Percentiles rank a stretch among this genome's conserved stretches.
Evolutionary conservation across 2,888 invertebrate species (phyloP).

Genomic region (Vanessa cardui): DNA sequence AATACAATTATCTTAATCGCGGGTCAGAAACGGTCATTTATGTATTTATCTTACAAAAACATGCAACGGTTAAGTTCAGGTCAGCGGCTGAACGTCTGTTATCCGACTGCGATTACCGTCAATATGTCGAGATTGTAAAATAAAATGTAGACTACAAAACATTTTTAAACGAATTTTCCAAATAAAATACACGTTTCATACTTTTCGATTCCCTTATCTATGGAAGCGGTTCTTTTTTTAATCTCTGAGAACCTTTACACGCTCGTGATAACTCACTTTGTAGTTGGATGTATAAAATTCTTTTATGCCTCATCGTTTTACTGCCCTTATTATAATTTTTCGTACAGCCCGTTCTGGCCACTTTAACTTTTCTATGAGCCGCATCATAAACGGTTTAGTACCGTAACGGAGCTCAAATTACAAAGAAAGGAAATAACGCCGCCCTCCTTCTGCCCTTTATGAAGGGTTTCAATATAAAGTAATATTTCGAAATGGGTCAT

Average conservation of each 20-base stretch:
- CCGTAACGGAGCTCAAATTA: slow-evolving; percentile 76
- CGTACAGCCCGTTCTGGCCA: slow-evolving; percentile 59
- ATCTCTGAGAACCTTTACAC: slow-evolving; percentile 5
- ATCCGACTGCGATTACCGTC: slow-evolving; percentile 29
- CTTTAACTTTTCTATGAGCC: slow-evolving; percentile 74
- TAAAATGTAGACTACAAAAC: slow-evolving; percentile 18
- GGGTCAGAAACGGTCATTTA: background rate
- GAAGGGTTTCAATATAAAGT: slow-evolving; percentile 72
- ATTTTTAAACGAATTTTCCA: slow-evolving; percentile 24
- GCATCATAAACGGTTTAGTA: slow-evolving; percentile 78
- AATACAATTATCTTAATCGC: background rate
- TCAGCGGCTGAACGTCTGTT: slow-evolving; percentile 26
- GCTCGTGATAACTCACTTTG: slow-evolving; percentile 24
- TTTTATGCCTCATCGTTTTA: slow-evolving; percentile 36
- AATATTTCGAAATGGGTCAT: slow-evolving; percentile 70
- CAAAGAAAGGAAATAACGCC: slow-evolving; percentile 71
- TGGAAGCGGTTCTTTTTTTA: slow-evolving; percentile 1
- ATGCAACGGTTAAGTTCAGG: slow-evolving; percentile 16
- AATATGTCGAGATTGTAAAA: slow-evolving; percentile 31
- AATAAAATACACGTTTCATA: slow-evolving; percentile 10
- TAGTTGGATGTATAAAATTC: slow-evolving; percentile 33
- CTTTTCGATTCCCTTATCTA: slow-evolving; percentile 6
- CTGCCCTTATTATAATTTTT: slow-evolving; percentile 38
- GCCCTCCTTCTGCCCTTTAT: slow-evolving; percentile 75
- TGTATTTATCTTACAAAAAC: slow-evolving; percentile 9